Base-by-base conservation (phyloP, 2,888 invertebrate genomes). In the Mythimna lalbum region DNA sequence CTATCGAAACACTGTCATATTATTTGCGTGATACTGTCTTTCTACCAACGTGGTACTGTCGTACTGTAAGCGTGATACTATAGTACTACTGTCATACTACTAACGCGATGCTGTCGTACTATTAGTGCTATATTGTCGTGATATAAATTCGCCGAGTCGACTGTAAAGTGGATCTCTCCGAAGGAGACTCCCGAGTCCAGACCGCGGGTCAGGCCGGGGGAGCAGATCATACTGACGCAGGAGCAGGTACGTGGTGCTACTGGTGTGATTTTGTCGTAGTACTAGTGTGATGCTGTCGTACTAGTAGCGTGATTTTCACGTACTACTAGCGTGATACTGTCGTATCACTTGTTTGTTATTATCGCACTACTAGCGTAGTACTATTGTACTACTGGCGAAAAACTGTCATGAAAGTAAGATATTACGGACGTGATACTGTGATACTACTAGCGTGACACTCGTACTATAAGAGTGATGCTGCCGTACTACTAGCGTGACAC, bases 151-250 rank as follows among this genome's bases (percentile, higher is more conserved):
- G 97, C 97, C 0, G 97, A 97, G 89, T 97, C 97, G 82, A 96
- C 97, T 0, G 97, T 96, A 6, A 97, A 97, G 88, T 98, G 97
- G 96, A 98, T 98, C 93, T 98, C 98, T 0, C 98, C 98, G 0
- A 95, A 97, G 65, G 97, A 97, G 80, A 97, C 97, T 0, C 97
- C 97, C 0, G 96, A 97, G 86, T 96, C 91, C 67, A 94, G 94
- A 61, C 95, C 95, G 0, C 66, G 90, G 4, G 92, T 90, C 0
- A 77, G 89, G 52, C 87, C 87, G 0, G 90, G 90, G 2, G 91
- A 90, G 6, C 89, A 90, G 49, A 85, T 93, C 50, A 92, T 94
- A 80, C 75, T 95, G 27, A 95, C 95, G 0, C 94, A 94, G 50
- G 95, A 95, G 6, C 93, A 93, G 92, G 95, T 95, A 69, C 76